Conservation (phyloP, 1,140 invertebrate genomes). For the Cherax quadricarinatus region DNA sequence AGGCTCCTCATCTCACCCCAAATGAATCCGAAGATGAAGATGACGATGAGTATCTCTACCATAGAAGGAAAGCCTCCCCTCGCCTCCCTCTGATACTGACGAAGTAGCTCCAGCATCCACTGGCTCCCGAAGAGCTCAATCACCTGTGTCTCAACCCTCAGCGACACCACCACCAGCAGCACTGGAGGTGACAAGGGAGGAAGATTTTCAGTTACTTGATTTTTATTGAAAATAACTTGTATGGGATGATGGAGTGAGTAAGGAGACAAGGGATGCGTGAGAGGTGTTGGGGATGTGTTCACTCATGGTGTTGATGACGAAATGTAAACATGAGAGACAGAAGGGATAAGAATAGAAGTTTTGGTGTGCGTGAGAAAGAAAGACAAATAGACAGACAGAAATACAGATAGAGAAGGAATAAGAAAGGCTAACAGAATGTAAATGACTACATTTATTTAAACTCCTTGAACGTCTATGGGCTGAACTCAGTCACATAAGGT, state of each 20-base stretch:
- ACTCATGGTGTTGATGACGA: no score
- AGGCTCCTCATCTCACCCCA: conserved; percentile 92
- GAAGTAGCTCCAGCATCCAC: conserved; percentile 84
- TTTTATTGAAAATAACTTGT: conserved; percentile 47
- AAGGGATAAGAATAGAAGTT: neutral
- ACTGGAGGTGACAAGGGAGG: conserved; percentile 78
- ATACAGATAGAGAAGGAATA: neutral
- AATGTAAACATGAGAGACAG: neutral
- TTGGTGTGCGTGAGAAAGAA: no score
- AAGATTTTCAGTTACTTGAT: conserved; percentile 38
- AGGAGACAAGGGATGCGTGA: neutral
- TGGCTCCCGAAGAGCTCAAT: conserved; percentile 87
- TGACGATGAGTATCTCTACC: conserved; percentile 88
- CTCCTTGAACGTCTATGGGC: no score
- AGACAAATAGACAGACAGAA: neutral
- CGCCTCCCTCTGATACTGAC: conserved; percentile 86
- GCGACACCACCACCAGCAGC: conserved; percentile 88
- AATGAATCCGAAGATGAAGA: conserved; percentile 83
- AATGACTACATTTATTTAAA: no score
- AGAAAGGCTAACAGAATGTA: neutral
- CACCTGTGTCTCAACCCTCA: conserved; percentile 86
- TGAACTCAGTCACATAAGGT: no score
- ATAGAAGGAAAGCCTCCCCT: conserved; percentile 89
- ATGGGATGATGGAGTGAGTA: neutral
- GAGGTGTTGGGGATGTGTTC: neutral